These are phyloP conservation scores for Dolichomitus sp. DNA, from an alignment of 2,888 invertebrate species.

Conservation along the genomic window DNA sequence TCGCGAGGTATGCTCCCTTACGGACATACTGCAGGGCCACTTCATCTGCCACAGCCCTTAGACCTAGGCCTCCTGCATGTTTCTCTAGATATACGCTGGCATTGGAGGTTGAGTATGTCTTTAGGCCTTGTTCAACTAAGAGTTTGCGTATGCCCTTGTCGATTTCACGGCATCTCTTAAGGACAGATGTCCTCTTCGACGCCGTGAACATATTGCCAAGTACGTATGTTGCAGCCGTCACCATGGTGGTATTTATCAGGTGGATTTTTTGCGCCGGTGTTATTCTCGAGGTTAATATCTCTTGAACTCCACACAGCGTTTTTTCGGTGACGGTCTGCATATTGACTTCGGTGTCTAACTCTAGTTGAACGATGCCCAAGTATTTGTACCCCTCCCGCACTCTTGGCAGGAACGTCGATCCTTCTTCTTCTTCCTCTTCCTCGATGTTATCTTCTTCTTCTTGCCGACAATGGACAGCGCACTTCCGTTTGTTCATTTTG, in stretches of 20 bases:
- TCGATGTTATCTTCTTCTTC: too few relatives aligned
- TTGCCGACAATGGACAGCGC: too few relatives aligned
- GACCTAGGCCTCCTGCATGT: constrained; percentile 16
- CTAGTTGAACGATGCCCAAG: not conserved
- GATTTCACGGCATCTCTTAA: not conserved
- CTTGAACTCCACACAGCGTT: not conserved
- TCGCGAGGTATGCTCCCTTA: constrained; percentile 23
- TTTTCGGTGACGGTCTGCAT: not conserved
- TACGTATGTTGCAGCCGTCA: constrained; percentile 61
- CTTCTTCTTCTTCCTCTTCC: too few relatives aligned
- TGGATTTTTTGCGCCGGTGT: constrained; percentile 54
- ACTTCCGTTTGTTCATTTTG: too few relatives aligned
- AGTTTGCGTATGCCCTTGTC: constrained; percentile 26
- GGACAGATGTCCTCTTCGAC: constrained; percentile 15
- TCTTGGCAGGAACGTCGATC: too few relatives aligned
- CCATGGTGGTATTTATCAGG: constrained; percentile 40
- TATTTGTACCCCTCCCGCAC: too few relatives aligned
- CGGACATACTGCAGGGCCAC: constrained; percentile 8
- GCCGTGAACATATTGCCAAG: constrained; percentile 56
- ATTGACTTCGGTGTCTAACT: not conserved
- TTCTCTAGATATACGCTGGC: constrained; percentile 32
- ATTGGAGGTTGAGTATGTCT: constrained; percentile 36
- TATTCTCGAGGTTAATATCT: constrained; percentile 36
- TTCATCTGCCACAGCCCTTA: constrained; percentile 15
- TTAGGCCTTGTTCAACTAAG: not conserved